These are phyloP conservation scores for Xenopus borealis DNA, from an alignment of 2,113 vertebrate species.

Conservation along the genomic window DNA sequence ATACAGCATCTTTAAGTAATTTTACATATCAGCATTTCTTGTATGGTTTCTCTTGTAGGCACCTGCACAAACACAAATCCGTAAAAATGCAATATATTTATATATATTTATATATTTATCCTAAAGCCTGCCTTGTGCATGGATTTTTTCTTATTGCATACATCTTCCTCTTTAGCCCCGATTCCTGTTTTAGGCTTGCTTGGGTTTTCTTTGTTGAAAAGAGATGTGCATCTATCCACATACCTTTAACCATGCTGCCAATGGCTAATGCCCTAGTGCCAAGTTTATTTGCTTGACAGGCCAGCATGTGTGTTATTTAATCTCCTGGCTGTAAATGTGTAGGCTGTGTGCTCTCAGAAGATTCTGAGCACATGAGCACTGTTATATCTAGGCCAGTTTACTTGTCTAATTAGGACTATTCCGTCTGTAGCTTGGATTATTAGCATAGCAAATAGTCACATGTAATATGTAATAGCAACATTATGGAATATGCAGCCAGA, in stretches of 20 bases:
- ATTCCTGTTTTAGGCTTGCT: too few species aligned
- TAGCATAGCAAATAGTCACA: conserved; percentile 34
- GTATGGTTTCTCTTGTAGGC: too few species aligned
- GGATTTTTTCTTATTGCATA: too few species aligned
- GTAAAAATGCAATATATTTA: too few species aligned
- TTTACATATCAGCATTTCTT: too few species aligned
- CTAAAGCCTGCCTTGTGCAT: too few species aligned
- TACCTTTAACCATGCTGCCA: conserved; percentile 31
- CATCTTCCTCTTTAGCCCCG: too few species aligned
- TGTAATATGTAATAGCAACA: conserved; percentile 17
- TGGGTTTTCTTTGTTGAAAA: too few species aligned
- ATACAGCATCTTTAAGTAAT: too few species aligned
- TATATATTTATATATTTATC: too few species aligned
- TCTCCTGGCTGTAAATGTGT: conserved; percentile 35
- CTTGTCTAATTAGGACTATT: conserved; percentile 41
- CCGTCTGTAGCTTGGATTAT: conserved; percentile 24
- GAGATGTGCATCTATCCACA: not conserved
- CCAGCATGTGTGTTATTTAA: conserved; percentile 22
- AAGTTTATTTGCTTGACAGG: conserved; percentile 33
- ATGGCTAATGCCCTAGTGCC: conserved; percentile 6
- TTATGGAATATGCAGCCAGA: not conserved
- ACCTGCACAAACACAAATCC: too few species aligned
- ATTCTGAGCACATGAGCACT: conserved; percentile 6
- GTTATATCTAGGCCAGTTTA: conserved; percentile 33
- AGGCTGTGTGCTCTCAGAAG: conserved; percentile 17